phyloP scores from a whole-genome alignment of 2,113 vertebrate species.

The Sigmodon hispidus region DNA sequence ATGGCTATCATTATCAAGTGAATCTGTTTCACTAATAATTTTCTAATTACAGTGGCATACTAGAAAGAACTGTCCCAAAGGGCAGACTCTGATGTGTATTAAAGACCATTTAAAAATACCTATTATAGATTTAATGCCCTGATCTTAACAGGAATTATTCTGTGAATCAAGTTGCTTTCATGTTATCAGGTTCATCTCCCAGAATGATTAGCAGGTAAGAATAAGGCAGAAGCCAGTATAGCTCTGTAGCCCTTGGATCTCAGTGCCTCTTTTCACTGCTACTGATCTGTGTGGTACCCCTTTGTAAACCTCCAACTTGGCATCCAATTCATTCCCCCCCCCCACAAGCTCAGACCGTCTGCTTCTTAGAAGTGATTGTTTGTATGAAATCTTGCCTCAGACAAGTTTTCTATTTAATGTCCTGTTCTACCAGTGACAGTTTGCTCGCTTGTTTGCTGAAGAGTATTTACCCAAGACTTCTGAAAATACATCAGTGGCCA shows the following conservation, averaged over 20 bases:
- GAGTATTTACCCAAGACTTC: not conserved
- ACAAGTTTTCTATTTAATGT: not conserved
- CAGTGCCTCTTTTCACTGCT: not conserved
- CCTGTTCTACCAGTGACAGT: too few relatives aligned
- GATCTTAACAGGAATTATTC: too few relatives aligned
- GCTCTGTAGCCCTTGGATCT: not conserved
- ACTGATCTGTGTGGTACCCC: not conserved
- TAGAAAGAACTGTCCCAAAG: not conserved
- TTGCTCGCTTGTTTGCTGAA: not conserved
- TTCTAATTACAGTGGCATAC: not conserved
- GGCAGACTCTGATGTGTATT: not conserved
- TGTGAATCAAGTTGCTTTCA: not conserved
- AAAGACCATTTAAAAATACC: not conserved
- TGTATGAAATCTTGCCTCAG: not conserved
- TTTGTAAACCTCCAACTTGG: too few relatives aligned
- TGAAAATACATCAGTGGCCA: not conserved
- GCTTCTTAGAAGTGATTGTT: not conserved
- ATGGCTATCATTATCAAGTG: not conserved
- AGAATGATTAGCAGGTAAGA: too few relatives aligned
- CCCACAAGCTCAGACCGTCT: not conserved
- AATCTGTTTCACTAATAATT: not conserved
- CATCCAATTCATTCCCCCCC: not conserved
- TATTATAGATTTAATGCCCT: not conserved
- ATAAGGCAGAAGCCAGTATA: not conserved
- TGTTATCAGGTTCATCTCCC: not conserved